Evolutionary conservation across 1,140 invertebrate genomes (phyloP).

Genomic region (Lordiphosa collinella): DNA sequence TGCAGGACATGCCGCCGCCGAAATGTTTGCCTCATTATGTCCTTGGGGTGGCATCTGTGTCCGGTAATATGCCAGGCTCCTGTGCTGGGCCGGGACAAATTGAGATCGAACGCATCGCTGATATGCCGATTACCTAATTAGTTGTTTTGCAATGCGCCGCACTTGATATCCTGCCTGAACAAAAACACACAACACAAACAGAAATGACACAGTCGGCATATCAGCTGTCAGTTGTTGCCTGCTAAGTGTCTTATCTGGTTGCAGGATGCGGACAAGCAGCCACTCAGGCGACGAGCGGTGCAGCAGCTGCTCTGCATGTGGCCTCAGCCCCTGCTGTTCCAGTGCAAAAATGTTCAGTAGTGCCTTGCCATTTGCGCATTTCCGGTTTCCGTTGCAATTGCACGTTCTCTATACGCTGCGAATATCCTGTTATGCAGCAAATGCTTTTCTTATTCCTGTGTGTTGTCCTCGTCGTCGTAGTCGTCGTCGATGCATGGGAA

Average conservation of each 20-base stretch:
- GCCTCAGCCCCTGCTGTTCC: slow-evolving; percentile 26
- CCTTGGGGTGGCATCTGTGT: slow-evolving; percentile 71
- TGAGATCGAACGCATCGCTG: no score
- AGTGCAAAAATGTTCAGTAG: slow-evolving; percentile 66
- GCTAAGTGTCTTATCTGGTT: slow-evolving; percentile 45
- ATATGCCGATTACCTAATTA: no score
- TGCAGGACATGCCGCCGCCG: slow-evolving; percentile 23
- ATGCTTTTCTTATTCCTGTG: slow-evolving; percentile 40
- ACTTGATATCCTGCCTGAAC: not conserved
- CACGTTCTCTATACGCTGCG: slow-evolving; percentile 59
- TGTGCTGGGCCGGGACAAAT: not conserved
- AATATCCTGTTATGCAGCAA: slow-evolving; percentile 65
- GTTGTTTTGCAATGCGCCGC: no score
- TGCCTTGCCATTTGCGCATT: slow-evolving; percentile 76
- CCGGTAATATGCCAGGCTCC: slow-evolving; percentile 68
- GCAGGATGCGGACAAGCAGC: slow-evolving; percentile 26
- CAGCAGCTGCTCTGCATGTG: slow-evolving; percentile 45
- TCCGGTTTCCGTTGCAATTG: slow-evolving; percentile 70
- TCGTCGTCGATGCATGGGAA: slow-evolving; percentile 46
- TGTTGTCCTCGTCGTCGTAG: slow-evolving; percentile 21
- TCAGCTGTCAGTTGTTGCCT: slow-evolving; percentile 30
- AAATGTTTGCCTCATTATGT: slow-evolving; percentile 59
- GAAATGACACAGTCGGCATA: slow-evolving; percentile 26
- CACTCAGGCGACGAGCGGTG: slow-evolving; percentile 30
- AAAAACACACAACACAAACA: not conserved